Evolutionary conservation across 2,113 vertebrate species (phyloP).

Genomic region (Genyomyrus donnyi): DNA sequence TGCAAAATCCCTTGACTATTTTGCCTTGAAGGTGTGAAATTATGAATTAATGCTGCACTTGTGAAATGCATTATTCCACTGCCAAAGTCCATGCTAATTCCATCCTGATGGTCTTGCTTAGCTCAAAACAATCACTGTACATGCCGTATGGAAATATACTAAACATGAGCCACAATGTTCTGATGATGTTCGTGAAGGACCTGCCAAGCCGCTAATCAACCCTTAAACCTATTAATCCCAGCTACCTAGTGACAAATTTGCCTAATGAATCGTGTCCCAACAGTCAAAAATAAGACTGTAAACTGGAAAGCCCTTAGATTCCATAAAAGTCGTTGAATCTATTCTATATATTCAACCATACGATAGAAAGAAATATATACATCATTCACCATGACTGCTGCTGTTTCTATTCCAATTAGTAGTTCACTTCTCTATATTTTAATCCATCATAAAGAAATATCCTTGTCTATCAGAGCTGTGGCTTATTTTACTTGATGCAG

Average conservation of each 20-base stretch:
- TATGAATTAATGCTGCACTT: neutral
- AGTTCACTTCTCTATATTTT: neutral
- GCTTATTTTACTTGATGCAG: neutral
- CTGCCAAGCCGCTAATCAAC: neutral
- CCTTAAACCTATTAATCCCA: neutral
- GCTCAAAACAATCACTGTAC: neutral
- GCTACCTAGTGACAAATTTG: neutral
- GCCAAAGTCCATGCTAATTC: neutral
- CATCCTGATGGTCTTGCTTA: neutral
- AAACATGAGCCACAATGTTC: neutral
- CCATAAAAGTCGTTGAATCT: neutral
- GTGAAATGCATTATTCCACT: neutral
- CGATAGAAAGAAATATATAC: neutral
- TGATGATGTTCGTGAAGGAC: neutral
- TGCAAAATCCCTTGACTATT: neutral
- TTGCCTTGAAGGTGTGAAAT: neutral
- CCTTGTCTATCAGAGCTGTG: neutral
- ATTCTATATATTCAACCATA: neutral
- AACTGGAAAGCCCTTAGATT: neutral
- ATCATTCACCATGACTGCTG: neutral
- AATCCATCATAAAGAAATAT: neutral
- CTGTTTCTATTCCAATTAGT: neutral
- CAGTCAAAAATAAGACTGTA: neutral
- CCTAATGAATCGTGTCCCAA: neutral
- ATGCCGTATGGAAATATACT: neutral